Conservation (phyloP, 2,888 invertebrate genomes). For the Thera britannica region DNA sequence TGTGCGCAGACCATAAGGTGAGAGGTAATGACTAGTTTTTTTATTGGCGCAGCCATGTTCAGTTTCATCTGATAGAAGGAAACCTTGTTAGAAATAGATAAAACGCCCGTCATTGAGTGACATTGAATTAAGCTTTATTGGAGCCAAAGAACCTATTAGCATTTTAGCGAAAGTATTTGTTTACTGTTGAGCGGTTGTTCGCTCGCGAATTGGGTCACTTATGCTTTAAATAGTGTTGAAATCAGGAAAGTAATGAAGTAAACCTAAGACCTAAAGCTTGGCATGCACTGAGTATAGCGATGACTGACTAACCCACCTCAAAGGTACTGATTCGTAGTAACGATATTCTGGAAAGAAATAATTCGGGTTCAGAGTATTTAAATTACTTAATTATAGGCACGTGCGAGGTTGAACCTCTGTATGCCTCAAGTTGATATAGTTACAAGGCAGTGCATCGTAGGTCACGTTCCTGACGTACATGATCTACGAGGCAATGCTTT, state of each 20-base stretch:
- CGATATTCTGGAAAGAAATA: background rate
- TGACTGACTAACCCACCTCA: background rate
- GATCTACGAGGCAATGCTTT: too few relatives aligned
- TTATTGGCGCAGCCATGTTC: too few relatives aligned
- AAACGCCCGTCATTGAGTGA: conserved; percentile 49
- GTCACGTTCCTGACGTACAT: too few relatives aligned
- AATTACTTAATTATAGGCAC: too few relatives aligned
- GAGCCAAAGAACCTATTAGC: conserved; percentile 78
- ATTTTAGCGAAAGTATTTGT: conserved; percentile 54
- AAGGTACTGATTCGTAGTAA: background rate
- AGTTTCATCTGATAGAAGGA: background rate
- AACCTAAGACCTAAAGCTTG: background rate
- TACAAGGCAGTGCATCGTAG: too few relatives aligned
- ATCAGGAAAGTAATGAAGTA: background rate
- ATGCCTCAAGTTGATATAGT: too few relatives aligned
- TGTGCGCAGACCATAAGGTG: too few relatives aligned
- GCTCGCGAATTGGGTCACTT: conserved; percentile 33
- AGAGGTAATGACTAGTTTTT: too few relatives aligned
- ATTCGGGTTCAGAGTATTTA: background rate
- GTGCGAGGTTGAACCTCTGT: too few relatives aligned
- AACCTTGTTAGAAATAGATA: conserved; percentile 41
- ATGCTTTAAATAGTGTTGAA: conserved; percentile 19
- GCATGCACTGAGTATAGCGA: background rate
- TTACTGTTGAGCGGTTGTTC: conserved; percentile 30
- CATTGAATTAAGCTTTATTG: conserved; percentile 67